Percentiles rank a stretch among this genome's conserved stretches.
phyloP scores from a whole-genome alignment of 2,113 vertebrate genomes.

The Rissa tridactyla region DNA sequence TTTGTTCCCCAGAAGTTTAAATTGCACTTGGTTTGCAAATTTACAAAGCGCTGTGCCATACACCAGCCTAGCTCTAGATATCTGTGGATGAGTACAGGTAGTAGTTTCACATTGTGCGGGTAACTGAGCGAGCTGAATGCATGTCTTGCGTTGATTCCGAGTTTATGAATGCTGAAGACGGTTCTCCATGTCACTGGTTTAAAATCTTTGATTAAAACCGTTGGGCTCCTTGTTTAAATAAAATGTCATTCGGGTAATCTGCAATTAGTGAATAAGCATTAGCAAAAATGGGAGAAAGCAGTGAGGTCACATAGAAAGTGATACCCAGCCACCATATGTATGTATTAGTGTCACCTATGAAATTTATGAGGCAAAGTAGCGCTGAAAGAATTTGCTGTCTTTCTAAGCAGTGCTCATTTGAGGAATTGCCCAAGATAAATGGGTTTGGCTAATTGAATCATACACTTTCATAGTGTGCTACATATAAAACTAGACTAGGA shows the following conservation, averaged over 20 bases:
- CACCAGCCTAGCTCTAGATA: neutral
- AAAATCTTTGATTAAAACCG: constrained; percentile 28
- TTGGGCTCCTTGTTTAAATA: neutral
- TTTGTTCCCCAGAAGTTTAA: neutral
- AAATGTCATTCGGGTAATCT: constrained; percentile 18
- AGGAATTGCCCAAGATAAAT: constrained; percentile 78
- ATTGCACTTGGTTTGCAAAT: neutral
- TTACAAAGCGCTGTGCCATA: neutral
- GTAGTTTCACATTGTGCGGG: neutral
- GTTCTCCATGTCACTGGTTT: neutral
- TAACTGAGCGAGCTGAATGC: neutral
- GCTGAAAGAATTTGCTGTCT: constrained; percentile 58
- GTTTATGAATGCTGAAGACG: neutral
- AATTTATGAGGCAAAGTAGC: constrained; percentile 60
- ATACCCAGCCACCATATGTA: constrained; percentile 19
- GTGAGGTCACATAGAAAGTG: constrained; percentile 23
- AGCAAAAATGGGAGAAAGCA: constrained; percentile 11
- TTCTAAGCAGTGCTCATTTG: constrained; percentile 68
- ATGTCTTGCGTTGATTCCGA: neutral
- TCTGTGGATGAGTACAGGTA: neutral
- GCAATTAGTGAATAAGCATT: constrained; percentile 18
- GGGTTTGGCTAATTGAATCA: constrained; percentile 79
- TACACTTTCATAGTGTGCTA: constrained; percentile 71
- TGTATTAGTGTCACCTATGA: constrained; percentile 52
- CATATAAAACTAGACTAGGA: constrained; percentile 76